phyloP scores from a whole-genome alignment of 2,113 vertebrate genomes.

The Engraulis encrasicolus region DNA sequence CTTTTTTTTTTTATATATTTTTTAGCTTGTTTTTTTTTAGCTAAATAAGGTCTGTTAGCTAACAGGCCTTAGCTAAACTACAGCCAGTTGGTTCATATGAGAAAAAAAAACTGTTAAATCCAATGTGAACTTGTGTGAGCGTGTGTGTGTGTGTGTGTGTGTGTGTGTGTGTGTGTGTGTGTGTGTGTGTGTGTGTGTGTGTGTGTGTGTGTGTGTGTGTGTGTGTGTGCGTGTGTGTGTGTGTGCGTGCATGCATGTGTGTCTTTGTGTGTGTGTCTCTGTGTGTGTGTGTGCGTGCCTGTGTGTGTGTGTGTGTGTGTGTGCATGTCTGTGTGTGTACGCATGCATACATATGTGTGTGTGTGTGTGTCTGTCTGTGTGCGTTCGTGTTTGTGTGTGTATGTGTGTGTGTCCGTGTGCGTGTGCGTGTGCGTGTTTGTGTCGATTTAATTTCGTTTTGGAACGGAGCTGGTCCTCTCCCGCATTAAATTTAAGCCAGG shows the following conservation, averaged over 20 bases:
- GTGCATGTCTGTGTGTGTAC: too few species aligned
- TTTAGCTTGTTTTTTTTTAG: slow-evolving; percentile 15
- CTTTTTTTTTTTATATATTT: slow-evolving; percentile 1
- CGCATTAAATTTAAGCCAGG: slow-evolving; percentile 52
- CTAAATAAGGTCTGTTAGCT: too few species aligned
- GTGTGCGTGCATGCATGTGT: too few species aligned
- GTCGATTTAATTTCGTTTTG: slow-evolving; percentile 34
- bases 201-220: not conserved
- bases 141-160: not conserved
- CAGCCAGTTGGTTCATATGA: slow-evolving; percentile 9
- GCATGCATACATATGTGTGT: too few species aligned
- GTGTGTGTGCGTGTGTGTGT: not conserved
- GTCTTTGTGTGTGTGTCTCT: not conserved
- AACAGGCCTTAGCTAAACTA: not conserved
- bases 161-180: not conserved
- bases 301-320: not conserved
- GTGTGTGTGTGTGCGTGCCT: not conserved
- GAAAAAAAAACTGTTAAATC: not conserved
- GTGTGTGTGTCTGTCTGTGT: too few species aligned
- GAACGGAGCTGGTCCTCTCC: slow-evolving; percentile 43
- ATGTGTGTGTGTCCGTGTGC: not conserved
- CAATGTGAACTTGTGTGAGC: not conserved
- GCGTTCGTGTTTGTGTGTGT: too few species aligned
- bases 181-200: not conserved
- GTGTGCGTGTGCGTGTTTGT: not conserved